These are phyloP conservation scores for Acleris literana DNA, from an alignment of 2,888 invertebrate genomes.

Conservation along the genomic window DNA sequence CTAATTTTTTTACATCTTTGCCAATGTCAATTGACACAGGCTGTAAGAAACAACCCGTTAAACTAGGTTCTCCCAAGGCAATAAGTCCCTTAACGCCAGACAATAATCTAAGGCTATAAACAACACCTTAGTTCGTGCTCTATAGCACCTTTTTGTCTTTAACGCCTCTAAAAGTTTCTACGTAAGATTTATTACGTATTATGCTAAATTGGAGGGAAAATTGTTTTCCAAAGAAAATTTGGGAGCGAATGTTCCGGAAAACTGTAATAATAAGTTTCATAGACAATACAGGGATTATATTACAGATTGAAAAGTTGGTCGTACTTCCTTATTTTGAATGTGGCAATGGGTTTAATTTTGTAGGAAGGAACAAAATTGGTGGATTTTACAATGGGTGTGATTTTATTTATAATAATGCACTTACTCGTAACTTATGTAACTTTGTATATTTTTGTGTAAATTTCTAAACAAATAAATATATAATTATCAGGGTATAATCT, in stretches of 20 bases:
- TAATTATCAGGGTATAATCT: too few relatives aligned
- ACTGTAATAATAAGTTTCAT: background rate
- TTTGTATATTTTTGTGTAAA: too few relatives aligned
- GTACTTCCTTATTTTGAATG: background rate
- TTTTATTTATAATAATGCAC: too few relatives aligned
- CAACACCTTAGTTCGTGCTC: constrained; percentile 36
- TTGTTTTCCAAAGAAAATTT: constrained; percentile 24
- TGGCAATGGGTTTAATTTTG: too few relatives aligned
- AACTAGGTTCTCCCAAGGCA: constrained; percentile 7
- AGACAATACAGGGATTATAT: background rate
- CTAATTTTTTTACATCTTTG: too few relatives aligned
- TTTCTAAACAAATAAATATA: too few relatives aligned
- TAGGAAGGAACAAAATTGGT: too few relatives aligned
- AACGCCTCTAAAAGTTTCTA: too few relatives aligned
- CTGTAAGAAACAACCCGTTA: background rate
- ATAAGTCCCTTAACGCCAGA: constrained; percentile 37
- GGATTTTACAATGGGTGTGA: too few relatives aligned
- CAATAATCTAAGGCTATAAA: constrained; percentile 40
- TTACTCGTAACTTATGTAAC: too few relatives aligned
- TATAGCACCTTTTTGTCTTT: constrained; percentile 33
- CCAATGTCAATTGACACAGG: too few relatives aligned
- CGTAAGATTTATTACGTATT: constrained; percentile 33
- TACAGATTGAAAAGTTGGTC: background rate
- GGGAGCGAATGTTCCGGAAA: constrained; percentile 10
- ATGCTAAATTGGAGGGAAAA: constrained; percentile 34